Base-by-base conservation (phyloP, 2,113 vertebrate genomes). In the Ariopsis seemanni region DNA sequence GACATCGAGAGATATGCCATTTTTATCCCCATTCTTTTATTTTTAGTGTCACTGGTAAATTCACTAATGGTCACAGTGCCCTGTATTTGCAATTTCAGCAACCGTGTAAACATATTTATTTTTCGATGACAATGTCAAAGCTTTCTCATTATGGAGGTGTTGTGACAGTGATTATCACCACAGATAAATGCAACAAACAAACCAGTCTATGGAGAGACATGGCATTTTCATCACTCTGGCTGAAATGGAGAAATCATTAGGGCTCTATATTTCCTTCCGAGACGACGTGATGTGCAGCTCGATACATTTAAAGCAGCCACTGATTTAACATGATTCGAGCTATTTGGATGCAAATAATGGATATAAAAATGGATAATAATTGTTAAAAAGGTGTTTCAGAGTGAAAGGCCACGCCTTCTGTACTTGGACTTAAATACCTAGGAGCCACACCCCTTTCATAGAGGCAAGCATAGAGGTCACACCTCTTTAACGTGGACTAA, bases 71-170 rank as follows among this genome's bases (percentile, higher is more conserved):
- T 62, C 58, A 12, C 30, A 69, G 85, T 80, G n/a, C 52, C 62
- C 50, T 55, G 22, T 67, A 67, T 86, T 86, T 79, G 77, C 12
- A n/a, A 52, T 86, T 86, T 86, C n/a, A 48, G 84, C 71, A 67
- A 58, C 30, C 50, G 53, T 52, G 50, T 72, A 75, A 48, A 74
- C 71, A 60, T 85, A 62, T 75, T 85, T 82, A 82, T 82, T 82
- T 82, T 85, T 60, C 15, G 22, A 42, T 71, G 52, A 34, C 27
- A 67, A 65, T 42, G 52, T 86, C 78, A 58, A 60, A 55, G 80
- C 52, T 9, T 72, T 81, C 79, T 87, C 55, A 67, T 87, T 87
- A 87, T 72, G 53, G 63, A 82, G 63, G 65, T 71, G 52, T 42
- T 81, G 67, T 63, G 30, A 71, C 27, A 60, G 17, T 72, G 85